phyloP scores from a whole-genome alignment of 2,797 vertebrate species.

The Alosa sapidissima region DNA sequence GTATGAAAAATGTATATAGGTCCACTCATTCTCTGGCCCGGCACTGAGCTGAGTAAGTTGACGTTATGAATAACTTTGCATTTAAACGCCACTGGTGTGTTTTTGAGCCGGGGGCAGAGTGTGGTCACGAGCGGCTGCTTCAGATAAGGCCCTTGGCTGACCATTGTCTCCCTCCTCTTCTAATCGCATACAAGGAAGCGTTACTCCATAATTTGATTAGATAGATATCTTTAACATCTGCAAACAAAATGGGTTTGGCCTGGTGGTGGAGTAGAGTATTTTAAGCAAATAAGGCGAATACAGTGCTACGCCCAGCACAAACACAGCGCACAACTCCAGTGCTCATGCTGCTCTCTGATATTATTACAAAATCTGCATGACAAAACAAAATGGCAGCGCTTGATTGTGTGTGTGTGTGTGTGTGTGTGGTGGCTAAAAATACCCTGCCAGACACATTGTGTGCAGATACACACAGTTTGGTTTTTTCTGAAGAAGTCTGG shows the following conservation, averaged over 20 bases:
- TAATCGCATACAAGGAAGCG: conserved; percentile 29
- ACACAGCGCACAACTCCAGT: conserved; percentile 8
- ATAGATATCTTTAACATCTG: conserved; percentile 45
- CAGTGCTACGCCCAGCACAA: conserved; percentile 34
- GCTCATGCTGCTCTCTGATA: background rate
- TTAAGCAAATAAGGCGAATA: conserved; percentile 40
- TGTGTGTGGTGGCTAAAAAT: background rate
- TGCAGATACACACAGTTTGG: background rate
- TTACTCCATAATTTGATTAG: conserved; percentile 50
- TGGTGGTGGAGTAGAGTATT: background rate
- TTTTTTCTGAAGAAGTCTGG: background rate
- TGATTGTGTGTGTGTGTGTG: background rate
- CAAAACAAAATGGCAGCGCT: background rate
- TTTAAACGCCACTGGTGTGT: background rate
- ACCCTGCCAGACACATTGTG: background rate
- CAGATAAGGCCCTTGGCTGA: background rate
- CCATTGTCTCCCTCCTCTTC: conserved; percentile 1
- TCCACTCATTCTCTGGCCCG: background rate
- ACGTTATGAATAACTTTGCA: background rate
- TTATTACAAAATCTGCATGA: background rate
- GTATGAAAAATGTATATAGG: background rate
- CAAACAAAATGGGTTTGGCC: conserved; percentile 29
- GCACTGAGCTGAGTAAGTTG: background rate
- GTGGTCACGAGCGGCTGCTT: background rate
- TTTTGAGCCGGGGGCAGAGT: background rate